Evolutionary conservation across 1,140 invertebrate species (phyloP).

Genomic region (Maconellicoccus hirsutus): DNA sequence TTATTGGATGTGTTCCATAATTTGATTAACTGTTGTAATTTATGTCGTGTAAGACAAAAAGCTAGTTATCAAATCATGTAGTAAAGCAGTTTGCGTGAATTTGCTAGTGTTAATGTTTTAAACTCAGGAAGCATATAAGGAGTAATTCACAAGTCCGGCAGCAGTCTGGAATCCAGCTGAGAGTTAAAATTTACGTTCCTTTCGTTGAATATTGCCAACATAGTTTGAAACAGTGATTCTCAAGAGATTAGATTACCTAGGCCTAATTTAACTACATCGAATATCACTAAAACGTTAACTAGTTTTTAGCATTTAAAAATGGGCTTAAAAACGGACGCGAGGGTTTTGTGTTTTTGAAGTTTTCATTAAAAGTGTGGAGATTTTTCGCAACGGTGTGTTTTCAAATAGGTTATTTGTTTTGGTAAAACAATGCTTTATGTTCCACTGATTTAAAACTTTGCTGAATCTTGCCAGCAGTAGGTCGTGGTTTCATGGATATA

Average conservation of each 20-base stretch:
- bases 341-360: not conserved
- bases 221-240: constrained; percentile 17
- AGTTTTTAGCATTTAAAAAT: too few relatives aligned
- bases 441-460: constrained; percentile 18
- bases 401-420: not conserved
- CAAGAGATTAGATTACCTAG: not conserved
- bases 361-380: not conserved
- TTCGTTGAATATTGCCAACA: constrained; percentile 19
- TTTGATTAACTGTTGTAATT: constrained; percentile 20
- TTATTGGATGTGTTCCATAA: constrained; percentile 17
- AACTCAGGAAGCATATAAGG: constrained; percentile 21
- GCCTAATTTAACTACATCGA: not conserved
- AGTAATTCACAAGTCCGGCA: constrained; percentile 21
- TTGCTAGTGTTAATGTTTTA: constrained; percentile 21
- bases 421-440: not conserved
- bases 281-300: too few relatives aligned
- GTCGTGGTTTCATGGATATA: constrained; percentile 21
- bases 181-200: constrained; percentile 14
- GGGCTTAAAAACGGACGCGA: too few relatives aligned
- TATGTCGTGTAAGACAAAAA: constrained; percentile 20
- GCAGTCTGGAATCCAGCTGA: constrained; percentile 20
- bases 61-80: constrained; percentile 13
- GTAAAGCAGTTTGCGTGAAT: constrained; percentile 20
- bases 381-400: not conserved
- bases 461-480: constrained; percentile 19